These are phyloP conservation scores for Epirrhoe tristata DNA, from an alignment of 2,888 invertebrate species.

Conservation along the genomic window DNA sequence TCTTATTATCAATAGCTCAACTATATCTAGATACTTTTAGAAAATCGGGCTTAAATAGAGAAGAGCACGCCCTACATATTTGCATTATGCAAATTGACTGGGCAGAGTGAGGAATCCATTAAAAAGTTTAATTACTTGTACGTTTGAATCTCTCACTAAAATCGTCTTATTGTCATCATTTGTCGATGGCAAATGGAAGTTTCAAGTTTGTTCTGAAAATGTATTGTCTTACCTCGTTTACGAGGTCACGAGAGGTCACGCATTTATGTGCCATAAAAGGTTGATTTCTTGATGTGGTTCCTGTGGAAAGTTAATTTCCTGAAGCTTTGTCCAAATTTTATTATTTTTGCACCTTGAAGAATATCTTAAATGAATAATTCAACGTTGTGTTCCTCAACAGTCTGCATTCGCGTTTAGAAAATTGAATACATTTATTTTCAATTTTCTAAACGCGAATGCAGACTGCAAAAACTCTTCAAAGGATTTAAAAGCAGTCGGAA, in stretches of 20 bases:
- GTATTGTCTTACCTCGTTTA: conserved; percentile 28
- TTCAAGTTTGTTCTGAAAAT: conserved; percentile 15
- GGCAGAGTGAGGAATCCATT: conserved; percentile 57
- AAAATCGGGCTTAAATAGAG: conserved; percentile 36
- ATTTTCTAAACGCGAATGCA: too few relatives aligned
- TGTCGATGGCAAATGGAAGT: conserved; percentile 20
- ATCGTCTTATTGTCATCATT: conserved; percentile 25
- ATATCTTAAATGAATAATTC: neutral
- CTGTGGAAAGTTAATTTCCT: conserved; percentile 34
- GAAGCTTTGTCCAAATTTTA: conserved; percentile 20
- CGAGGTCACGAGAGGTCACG: conserved; percentile 12
- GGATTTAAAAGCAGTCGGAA: neutral
- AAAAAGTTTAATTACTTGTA: conserved; percentile 60
- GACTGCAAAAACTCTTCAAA: neutral
- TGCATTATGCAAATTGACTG: conserved; percentile 58
- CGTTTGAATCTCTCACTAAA: conserved; percentile 38
- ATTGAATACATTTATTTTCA: too few relatives aligned
- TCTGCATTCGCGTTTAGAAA: neutral
- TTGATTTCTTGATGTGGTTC: conserved; percentile 27
- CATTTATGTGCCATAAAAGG: conserved; percentile 39
- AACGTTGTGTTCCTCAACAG: neutral
- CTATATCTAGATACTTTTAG: neutral
- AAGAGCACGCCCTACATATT: conserved; percentile 61
- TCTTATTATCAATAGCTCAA: too few relatives aligned
- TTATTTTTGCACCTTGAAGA: neutral